Evolutionary conservation across 2,797 vertebrate genomes (phyloP).

Genomic region (Brotula barbata): DNA sequence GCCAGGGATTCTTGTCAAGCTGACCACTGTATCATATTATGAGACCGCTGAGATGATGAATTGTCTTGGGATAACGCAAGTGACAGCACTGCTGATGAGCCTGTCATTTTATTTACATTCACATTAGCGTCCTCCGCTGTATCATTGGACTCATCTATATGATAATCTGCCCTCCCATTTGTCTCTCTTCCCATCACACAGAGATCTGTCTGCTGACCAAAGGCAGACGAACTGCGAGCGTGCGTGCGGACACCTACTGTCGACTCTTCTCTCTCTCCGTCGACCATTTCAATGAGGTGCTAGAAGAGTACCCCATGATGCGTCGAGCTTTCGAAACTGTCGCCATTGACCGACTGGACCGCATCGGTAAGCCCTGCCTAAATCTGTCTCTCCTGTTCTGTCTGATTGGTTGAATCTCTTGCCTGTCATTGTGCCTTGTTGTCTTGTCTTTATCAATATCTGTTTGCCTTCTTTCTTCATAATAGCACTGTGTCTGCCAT

Average conservation of each 20-base stretch:
- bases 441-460: conserved; percentile 71
- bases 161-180: conserved; percentile 50
- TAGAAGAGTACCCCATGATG: conserved; percentile 99
- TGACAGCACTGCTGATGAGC: conserved; percentile 50
- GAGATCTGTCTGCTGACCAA: conserved; percentile 96
- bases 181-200: too few species aligned
- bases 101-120: conserved; percentile 65
- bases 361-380: conserved; percentile 87
- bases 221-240: conserved; percentile 92
- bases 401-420: conserved; percentile 67
- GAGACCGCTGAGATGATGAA: conserved; percentile 63
- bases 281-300: conserved; percentile 97
- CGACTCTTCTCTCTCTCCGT: conserved; percentile 95
- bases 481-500: conserved; percentile 79
- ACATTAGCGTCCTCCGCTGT: conserved; percentile 38
- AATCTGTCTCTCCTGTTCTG: conserved; percentile 18
- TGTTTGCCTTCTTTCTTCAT: conserved; percentile 70
- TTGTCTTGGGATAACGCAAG: conserved; percentile 40
- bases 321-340: conserved; percentile 96
- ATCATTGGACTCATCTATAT: conserved; percentile 54
- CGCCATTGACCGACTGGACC: conserved; percentile 93
- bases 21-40: conserved; percentile 38
- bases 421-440: conserved; percentile 75
- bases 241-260: conserved; percentile 94
- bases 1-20: conserved; percentile 20